Percentiles rank a stretch among this genome's conserved stretches.
Evolutionary conservation across 2,888 invertebrate genomes (phyloP).

Genomic region (Plebejus melissa): DNA sequence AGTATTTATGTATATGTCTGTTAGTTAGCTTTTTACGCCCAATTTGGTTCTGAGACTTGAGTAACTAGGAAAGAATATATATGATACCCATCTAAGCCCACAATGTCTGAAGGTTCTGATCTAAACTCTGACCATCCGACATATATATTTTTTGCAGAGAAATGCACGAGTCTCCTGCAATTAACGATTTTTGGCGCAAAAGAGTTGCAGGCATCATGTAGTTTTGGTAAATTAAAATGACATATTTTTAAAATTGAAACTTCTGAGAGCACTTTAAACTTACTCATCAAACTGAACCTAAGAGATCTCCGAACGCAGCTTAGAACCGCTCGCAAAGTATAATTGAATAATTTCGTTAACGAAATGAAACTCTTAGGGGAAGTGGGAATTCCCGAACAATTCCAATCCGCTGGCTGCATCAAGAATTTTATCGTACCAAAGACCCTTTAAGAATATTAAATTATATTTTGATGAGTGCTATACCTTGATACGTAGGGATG

Average conservation of each 20-base stretch:
- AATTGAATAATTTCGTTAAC: slow-evolving; percentile 73
- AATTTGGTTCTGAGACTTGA: too few species aligned
- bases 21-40: too few species aligned
- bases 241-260: neutral
- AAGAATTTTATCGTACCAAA: slow-evolving; percentile 60
- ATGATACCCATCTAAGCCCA: too few species aligned
- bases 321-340: slow-evolving; percentile 45
- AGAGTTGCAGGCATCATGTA: too few species aligned
- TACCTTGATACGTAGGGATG: slow-evolving; percentile 31
- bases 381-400: slow-evolving; percentile 55
- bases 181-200: too few species aligned
- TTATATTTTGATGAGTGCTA: slow-evolving; percentile 38
- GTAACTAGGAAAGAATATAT: too few species aligned
- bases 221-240: neutral
- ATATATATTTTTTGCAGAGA: too few species aligned
- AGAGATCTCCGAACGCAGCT: slow-evolving; percentile 28
- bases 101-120: too few species aligned
- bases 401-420: slow-evolving; percentile 59
- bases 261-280: slow-evolving; percentile 2
- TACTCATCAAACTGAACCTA: slow-evolving; percentile 18
- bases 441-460: slow-evolving; percentile 40
- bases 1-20: too few species aligned
- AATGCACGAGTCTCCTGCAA: too few species aligned
- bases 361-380: slow-evolving; percentile 60
- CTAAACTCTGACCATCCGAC: too few species aligned